Percentiles rank a stretch among this genome's conserved stretches.
These are phyloP conservation scores for Greenwoodochromis staneri DNA, from an alignment of 2,113 vertebrate genomes.

Conservation along the genomic window DNA sequence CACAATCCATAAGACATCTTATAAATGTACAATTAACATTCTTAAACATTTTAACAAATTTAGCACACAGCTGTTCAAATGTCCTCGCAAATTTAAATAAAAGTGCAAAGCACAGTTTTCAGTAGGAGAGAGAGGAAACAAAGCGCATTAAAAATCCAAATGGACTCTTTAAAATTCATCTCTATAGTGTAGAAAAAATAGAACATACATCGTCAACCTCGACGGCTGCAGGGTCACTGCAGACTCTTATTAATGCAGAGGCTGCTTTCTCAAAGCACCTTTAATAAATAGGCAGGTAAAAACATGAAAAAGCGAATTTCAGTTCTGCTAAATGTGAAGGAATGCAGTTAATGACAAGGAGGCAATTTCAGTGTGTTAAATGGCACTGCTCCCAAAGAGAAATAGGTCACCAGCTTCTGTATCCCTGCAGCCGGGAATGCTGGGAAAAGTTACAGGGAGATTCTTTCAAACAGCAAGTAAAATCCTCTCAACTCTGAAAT, in stretches of 20 bases:
- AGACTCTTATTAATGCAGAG: constrained; percentile 11
- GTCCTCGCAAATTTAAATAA: constrained; percentile 35
- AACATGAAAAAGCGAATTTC: constrained; percentile 4
- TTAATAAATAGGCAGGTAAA: constrained; percentile 59
- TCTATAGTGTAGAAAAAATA: constrained; percentile 36
- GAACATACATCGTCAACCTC: constrained; percentile 11
- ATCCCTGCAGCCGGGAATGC: neutral
- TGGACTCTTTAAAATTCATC: neutral
- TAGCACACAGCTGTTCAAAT: constrained; percentile 25
- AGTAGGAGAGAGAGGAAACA: constrained; percentile 22
- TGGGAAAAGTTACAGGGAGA: neutral
- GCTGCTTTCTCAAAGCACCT: constrained; percentile 53
- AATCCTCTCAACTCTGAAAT: neutral
- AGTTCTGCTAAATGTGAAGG: constrained; percentile 28
- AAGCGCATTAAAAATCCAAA: constrained; percentile 30
- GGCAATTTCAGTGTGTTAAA: neutral
- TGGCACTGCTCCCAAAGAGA: constrained; percentile 8
- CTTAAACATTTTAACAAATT: constrained; percentile 6
- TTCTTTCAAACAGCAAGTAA: neutral
- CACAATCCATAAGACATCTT: constrained; percentile 9
- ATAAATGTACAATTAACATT: constrained; percentile 55
- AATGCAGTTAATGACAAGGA: constrained; percentile 33
- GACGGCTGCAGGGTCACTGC: neutral
- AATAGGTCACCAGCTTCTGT: neutral
- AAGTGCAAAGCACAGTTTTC: constrained; percentile 48